Percentiles rank a stretch among this genome's conserved stretches.
Conservation (phyloP, 2,113 vertebrate genomes). For the Antechinus stuartii region DNA sequence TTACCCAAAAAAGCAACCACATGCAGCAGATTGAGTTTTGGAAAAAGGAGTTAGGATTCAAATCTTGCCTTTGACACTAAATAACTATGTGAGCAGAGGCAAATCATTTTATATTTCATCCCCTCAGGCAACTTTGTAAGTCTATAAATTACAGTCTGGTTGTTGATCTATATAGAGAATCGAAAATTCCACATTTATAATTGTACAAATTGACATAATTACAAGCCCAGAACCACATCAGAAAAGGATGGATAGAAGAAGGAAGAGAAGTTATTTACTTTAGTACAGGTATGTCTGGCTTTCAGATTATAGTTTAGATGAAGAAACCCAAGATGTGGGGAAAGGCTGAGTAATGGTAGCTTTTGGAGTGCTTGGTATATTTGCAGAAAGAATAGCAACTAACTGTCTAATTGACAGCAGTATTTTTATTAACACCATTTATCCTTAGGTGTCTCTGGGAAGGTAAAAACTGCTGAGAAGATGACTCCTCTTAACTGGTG, state of each 20-base stretch:
- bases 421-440: neutral
- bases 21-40: neutral
- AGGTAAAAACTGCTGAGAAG: neutral
- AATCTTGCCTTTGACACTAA: neutral
- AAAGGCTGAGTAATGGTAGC: constrained; percentile 24
- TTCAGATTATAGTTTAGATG: neutral
- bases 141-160: neutral
- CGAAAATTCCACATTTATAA: neutral
- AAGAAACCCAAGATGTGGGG: constrained; percentile 33
- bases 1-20: neutral
- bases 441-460: neutral
- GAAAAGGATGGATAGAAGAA: neutral
- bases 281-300: neutral
- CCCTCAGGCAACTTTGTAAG: neutral
- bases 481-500: neutral
- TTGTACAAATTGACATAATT: neutral
- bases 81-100: neutral
- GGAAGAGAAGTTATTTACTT: neutral
- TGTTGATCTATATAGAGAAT: neutral
- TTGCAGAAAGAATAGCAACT: neutral
- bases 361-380: neutral
- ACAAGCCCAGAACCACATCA: neutral
- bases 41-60: neutral
- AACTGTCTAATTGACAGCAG: neutral
- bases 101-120: neutral